Evolutionary conservation across 2,888 invertebrate genomes (phyloP), one percentile per base, ranked within the genome.

Genomic region (Cremastinae sp.): DNA sequence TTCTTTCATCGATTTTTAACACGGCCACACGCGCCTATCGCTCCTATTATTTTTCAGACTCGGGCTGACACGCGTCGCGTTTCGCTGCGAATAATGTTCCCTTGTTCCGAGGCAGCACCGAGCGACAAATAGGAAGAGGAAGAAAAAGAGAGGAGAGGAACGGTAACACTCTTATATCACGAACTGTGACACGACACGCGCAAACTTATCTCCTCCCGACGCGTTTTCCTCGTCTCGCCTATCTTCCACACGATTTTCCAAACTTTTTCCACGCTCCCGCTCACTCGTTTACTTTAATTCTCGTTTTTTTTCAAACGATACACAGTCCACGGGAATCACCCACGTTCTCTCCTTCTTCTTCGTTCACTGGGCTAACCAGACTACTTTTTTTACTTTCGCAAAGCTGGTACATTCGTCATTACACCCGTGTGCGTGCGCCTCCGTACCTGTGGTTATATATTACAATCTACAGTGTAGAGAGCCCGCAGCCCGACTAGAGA

Each of bases 91-190:
- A 62, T n/a, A n/a, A n/a, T n/a, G 47, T 28, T 62, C 28, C 20
- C 8, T 47, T 10, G 16, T 34, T 34, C 47, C 22, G 18, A n/a
- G 47, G 49, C 49, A 53, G 43, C 68, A 70, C 47, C 64, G 56
- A 72, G 49, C 51, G 61, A 76, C 22, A 22, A 28, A 22, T n/a
- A 18, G 28, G 41, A n/a, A 43, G 43, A 59, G 12, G n/a, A n/a
- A 43, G 69, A 66, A 68, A 79, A 75, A 75, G 78, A 78, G 78
- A 74, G 76, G 76, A 66, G 20, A 79, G 75, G 80, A 77, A 79
- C 75, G 79, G 74, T 62, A 51, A 79, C 77, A 62, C 75, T 79
- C 79, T 79, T 76, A 76, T 61, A 54, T 71, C 47, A 36, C 66
- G 41, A 53, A 66, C 56, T 62, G 65, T 73, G 47, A 53, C 66